Evolutionary conservation across 1,140 invertebrate genomes (phyloP), one percentile per base, ranked within the genome.

Genomic region (Coenobita brevimanus): DNA sequence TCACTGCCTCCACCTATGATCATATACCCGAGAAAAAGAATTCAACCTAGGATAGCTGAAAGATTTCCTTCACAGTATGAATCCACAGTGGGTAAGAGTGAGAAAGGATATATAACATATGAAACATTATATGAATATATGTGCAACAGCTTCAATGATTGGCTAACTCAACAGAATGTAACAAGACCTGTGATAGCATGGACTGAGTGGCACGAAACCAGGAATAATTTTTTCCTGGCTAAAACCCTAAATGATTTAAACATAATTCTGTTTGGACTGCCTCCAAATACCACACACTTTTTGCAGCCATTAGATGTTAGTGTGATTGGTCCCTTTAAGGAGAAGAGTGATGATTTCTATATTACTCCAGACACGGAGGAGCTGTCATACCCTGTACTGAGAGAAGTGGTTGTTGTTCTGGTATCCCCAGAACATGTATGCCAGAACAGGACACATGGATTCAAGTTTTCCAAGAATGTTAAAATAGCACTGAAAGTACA

Each of bases 21-120:
- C 1, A 79, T 79, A 13, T 79, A 79, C 27, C 76, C 76, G 54
- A 79, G 76, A 33, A 79, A 79, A 30, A 78, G 75, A n/a, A 78
- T 78, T 2, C 41, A 46, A 21, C 6, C 27, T 15, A 10, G 1
- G 24, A 57, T 79, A 1, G 24, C 1, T 15, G 76, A 79, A 33
- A 21, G 54, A 33, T 79, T 79, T 21, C 76, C 76, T 50, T 38
- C 46, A 2, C 10, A 60, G 1, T 3, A 27, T 1, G 76, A 79
- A 1, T 79, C 54, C n/a, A 2, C 2, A 30, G 54, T 17, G 3
- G 76, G 76, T 38, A 79, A 79, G 76, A 79, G 76, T 79, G 76
- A 79, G 3, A 79, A 79, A 57, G 76, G 54, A 1, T 79, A 54
- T 24, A 79, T 79, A 24, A 50, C 46, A 4, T 79, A 27, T 79